Evolutionary conservation across 2,888 invertebrate species (phyloP).

Genomic region (Agrotis ipsilon): DNA sequence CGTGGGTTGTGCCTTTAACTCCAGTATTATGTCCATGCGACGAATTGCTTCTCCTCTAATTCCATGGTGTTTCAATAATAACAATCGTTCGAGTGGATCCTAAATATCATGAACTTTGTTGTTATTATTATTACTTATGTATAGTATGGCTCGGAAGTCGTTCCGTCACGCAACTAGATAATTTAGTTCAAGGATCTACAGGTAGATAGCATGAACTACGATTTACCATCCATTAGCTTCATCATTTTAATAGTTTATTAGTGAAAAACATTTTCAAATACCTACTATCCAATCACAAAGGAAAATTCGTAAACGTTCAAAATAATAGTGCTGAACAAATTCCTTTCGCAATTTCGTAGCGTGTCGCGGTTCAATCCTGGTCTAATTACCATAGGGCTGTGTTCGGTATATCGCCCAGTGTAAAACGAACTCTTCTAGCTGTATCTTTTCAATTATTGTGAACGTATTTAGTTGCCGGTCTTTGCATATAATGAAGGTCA

Average conservation of each 20-base stretch:
- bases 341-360: conserved; percentile 56
- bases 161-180: conserved; percentile 47
- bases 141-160: conserved; percentile 31
- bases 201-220: conserved; percentile 19
- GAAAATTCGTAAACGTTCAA: conserved; percentile 54
- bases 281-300: conserved; percentile 37
- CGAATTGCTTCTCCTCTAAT: conserved; percentile 65
- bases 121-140: conserved; percentile 35
- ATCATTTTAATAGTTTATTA: conserved; percentile 31
- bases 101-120: conserved; percentile 38
- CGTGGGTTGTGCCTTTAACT: conserved; percentile 68
- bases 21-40: conserved; percentile 39
- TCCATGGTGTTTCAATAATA: conserved; percentile 57
- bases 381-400: conserved; percentile 60
- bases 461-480: conserved; percentile 25
- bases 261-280: conserved; percentile 19
- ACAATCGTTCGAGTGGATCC: conserved; percentile 56
- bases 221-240: conserved; percentile 15
- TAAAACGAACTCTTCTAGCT: conserved; percentile 54
- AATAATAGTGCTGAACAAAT: conserved; percentile 59
- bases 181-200: conserved; percentile 45
- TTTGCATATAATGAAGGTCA: conserved; percentile 55
- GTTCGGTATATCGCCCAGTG: conserved; percentile 49
- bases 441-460: conserved; percentile 54
- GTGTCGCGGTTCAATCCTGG: conserved; percentile 60